Conservation (phyloP, 2,113 vertebrate genomes). For the Jaculus jaculus region DNA sequence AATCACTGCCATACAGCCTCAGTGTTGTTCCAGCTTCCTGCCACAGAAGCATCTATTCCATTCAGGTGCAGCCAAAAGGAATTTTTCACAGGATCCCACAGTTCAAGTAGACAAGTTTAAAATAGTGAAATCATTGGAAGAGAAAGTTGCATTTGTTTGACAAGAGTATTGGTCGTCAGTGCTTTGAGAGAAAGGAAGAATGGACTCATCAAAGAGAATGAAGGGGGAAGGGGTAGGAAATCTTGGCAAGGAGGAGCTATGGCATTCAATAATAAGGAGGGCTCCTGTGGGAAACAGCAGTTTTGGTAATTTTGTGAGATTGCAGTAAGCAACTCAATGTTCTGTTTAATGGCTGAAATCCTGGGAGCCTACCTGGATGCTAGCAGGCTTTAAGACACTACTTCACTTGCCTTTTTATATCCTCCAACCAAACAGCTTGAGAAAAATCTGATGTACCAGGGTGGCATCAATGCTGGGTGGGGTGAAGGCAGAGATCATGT, state of each 20-base stretch:
- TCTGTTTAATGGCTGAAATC: background rate
- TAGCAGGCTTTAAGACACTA: background rate
- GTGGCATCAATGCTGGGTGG: background rate
- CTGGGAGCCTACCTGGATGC: background rate
- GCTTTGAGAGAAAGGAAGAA: background rate
- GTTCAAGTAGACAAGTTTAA: background rate
- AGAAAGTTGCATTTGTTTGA: background rate
- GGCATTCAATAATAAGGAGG: conserved; percentile 6
- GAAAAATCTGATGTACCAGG: background rate
- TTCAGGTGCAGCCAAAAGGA: background rate
- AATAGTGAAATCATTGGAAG: background rate
- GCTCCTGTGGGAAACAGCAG: background rate
- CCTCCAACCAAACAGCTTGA: background rate
- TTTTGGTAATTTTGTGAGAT: conserved; percentile 24
- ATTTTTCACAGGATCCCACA: conserved; percentile 2
- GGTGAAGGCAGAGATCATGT: background rate
- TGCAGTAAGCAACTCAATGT: background rate
- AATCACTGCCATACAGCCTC: background rate
- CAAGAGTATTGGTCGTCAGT: background rate
- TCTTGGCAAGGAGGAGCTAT: conserved; percentile 11
- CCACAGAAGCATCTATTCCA: background rate
- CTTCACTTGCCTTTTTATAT: background rate
- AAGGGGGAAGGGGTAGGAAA: background rate
- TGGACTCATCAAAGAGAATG: background rate
- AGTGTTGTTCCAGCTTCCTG: background rate